These are phyloP conservation scores for Phataginus tetradactyla DNA, from an alignment of 2,797 vertebrate genomes.

Conservation along the genomic window DNA sequence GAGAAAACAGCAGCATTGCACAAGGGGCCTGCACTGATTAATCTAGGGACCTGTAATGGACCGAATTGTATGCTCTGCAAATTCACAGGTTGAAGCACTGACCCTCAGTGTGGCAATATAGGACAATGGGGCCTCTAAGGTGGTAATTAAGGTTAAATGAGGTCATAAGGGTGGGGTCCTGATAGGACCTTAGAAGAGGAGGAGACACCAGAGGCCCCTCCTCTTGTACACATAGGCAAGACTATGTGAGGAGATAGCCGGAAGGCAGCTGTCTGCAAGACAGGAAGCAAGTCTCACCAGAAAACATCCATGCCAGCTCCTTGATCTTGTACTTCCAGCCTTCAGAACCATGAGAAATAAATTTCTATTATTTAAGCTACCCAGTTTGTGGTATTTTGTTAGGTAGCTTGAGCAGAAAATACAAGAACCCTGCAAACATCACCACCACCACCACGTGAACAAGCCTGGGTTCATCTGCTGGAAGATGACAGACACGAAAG, in stretches of 20 bases:
- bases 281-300: neutral
- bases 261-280: neutral
- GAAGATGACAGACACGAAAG: neutral
- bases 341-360: neutral
- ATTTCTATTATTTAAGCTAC: neutral
- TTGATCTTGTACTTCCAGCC: neutral
- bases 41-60: neutral
- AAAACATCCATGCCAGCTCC: neutral
- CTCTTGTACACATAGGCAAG: neutral
- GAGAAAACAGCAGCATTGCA: neutral
- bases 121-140: neutral
- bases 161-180: too few species aligned
- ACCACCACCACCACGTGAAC: neutral
- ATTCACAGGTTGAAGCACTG: neutral
- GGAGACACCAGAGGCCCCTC: neutral
- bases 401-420: neutral
- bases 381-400: neutral
- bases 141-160: neutral
- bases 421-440: neutral
- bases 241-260: rapidly evolving
- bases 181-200: neutral
- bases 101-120: rapidly evolving
- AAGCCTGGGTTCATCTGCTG: neutral
- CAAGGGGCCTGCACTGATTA: neutral
- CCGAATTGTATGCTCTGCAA: neutral